phyloP scores from a whole-genome alignment of 1,140 invertebrate genomes.

The Ephestia elutella region DNA sequence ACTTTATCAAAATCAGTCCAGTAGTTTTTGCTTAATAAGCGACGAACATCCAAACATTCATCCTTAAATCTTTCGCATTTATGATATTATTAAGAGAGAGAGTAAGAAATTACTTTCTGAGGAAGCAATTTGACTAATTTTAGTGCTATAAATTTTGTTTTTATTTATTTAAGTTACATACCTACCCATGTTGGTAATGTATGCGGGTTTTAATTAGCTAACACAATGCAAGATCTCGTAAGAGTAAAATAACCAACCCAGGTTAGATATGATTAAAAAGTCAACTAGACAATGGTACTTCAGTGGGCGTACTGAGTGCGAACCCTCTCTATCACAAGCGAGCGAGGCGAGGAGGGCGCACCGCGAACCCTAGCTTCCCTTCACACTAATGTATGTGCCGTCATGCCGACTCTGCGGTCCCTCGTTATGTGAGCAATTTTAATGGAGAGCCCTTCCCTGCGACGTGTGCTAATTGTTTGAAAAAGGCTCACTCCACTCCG shows the following conservation, averaged over 20 bases:
- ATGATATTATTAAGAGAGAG: no score
- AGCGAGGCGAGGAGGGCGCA: slow-evolving; percentile 28
- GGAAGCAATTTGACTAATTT: no score
- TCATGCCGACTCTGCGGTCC: slow-evolving; percentile 37
- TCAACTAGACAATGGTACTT: neutral
- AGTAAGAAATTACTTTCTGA: no score
- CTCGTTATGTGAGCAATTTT: slow-evolving; percentile 45
- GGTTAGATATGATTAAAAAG: neutral
- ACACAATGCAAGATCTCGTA: neutral
- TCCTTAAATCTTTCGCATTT: no score
- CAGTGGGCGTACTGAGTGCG: neutral
- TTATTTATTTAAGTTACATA: no score
- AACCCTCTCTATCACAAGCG: slow-evolving; percentile 14
- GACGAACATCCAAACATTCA: no score
- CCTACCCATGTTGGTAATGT: no score
- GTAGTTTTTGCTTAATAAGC: no score
- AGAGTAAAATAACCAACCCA: neutral
- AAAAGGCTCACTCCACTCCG: slow-evolving; percentile 28
- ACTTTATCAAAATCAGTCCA: no score
- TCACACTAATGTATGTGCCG: slow-evolving; percentile 49
- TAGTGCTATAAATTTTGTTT: no score
- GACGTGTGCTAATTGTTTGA: slow-evolving; percentile 43
- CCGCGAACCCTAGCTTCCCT: slow-evolving; percentile 13
- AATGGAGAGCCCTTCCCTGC: slow-evolving; percentile 44
- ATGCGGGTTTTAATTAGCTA: no score